These are phyloP conservation scores for Passer domesticus DNA, from an alignment of 2,113 vertebrate species.

Conservation along the genomic window DNA sequence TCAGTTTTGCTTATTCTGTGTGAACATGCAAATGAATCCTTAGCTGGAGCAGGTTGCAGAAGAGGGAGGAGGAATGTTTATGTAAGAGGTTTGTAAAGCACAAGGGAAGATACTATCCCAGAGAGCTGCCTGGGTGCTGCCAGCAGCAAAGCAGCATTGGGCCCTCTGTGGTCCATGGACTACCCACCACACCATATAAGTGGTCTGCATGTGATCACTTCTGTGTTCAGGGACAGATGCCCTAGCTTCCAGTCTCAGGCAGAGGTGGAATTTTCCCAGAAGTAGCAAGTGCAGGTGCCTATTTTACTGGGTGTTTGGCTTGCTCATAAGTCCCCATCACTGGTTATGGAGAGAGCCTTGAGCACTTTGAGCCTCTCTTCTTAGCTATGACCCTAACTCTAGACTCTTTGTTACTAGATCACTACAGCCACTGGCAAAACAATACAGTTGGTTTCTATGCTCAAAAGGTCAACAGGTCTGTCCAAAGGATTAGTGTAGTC, in stretches of 20 bases:
- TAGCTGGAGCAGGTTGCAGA: background rate
- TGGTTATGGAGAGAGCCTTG: background rate
- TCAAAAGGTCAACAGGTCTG: background rate
- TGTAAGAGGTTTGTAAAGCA: background rate
- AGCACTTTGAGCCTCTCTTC: background rate
- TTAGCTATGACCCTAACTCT: background rate
- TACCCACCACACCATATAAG: fast-evolving
- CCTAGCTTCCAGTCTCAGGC: fast-evolving
- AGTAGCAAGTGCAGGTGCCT: background rate
- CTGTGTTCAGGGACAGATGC: background rate
- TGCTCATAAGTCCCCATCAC: background rate
- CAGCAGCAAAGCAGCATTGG: background rate
- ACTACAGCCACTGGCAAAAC: background rate
- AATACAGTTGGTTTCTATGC: background rate
- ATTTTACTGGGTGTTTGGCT: background rate
- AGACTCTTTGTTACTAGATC: background rate
- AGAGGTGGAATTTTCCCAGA: background rate
- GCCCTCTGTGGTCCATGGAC: background rate
- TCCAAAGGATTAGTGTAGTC: background rate
- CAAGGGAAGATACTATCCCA: fast-evolving
- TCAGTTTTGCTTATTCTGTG: background rate
- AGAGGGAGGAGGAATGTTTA: background rate
- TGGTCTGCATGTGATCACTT: background rate
- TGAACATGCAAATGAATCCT: background rate
- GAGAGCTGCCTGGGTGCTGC: background rate